A percentile compares a stretch with the other conserved stretches of the same genome.
phyloP scores from a whole-genome alignment of 2,888 invertebrate genomes.

The Orthosia gracilis region DNA sequence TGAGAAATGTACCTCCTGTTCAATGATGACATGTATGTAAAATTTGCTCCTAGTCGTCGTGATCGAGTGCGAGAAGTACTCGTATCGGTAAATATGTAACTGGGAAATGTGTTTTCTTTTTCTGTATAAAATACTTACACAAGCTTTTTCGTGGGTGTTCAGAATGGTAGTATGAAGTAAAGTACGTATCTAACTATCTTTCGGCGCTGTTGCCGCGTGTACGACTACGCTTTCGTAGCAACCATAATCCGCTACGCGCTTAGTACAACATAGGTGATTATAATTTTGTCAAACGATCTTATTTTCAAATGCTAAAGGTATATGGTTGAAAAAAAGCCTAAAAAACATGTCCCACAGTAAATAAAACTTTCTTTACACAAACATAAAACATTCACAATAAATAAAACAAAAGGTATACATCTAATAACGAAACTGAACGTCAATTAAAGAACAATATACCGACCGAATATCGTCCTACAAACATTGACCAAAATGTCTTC shows the following conservation, averaged over 20 bases:
- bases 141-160: background rate
- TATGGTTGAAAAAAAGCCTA: background rate
- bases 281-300: background rate
- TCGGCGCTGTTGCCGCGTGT: background rate
- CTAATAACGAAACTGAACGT: conserved; percentile 26
- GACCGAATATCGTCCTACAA: conserved; percentile 7
- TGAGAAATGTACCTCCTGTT: conserved; percentile 58
- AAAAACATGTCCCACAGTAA: background rate
- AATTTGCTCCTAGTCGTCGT: conserved; percentile 41
- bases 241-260: no score
- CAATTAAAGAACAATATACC: conserved; percentile 4
- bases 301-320: background rate
- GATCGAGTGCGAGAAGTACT: conserved; percentile 59
- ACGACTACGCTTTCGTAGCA: background rate
- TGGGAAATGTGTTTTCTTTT: background rate
- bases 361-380: background rate
- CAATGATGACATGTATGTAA: conserved; percentile 64
- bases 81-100: conserved; percentile 41
- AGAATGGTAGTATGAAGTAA: background rate
- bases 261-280: background rate
- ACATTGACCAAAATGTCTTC: conserved; percentile 13
- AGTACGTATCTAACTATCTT: background rate
- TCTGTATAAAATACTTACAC: background rate
- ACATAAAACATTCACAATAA: background rate
- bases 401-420: background rate